Base-by-base conservation (phyloP, 2,113 vertebrate genomes). In the Sterrhoptilus dennistouni region DNA sequence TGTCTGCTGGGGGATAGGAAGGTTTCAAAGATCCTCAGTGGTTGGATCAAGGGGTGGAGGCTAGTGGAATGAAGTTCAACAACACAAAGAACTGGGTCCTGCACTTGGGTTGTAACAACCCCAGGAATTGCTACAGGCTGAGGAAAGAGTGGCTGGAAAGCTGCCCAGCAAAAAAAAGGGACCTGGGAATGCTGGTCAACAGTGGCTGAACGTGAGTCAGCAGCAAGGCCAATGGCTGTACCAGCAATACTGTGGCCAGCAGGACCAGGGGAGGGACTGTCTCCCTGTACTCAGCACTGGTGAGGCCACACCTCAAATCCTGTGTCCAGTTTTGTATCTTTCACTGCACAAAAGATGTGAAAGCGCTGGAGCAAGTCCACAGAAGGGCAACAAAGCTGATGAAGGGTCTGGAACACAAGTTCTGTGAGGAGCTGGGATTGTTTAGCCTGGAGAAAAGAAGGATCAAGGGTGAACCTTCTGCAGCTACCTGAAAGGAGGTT, bases 231-330 rank as follows among this genome's bases (percentile, higher is more conserved):
- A 33, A 0, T 2, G 11, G 4, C 28, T 64, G 6, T 3, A 24
- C 8, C 16, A 54, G 2, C 22, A n/a, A 9, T 0, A 11, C 4
- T 2, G 7, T n/a, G 21, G 20, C 17, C 15, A 83, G 12, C 11
- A 72, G 61, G 5, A 27, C 1, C 9, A 29, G 5, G 21, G 17
- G 25, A 33, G 18, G 23, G 36, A 25, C 29, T 5, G 1, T 79
- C 0, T 2, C 1, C 5, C 7, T 49, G 33, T 63, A 27, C 9
- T 27, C 0, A 0, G 16, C 24, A 9, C 6, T 31, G 33, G 2
- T 70, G 56, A 35, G 56, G n/a, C 22, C 56, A 1, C 8, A 35
- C 8, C 8, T 75, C 0, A 0, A 53, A 9, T 29, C 7, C 5
- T 52, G 8, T 14, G 14, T 21, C 17, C 7, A 21, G 28, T 72